phyloP scores from a whole-genome alignment of 2,113 vertebrate species.

The Pungitius pungitius region DNA sequence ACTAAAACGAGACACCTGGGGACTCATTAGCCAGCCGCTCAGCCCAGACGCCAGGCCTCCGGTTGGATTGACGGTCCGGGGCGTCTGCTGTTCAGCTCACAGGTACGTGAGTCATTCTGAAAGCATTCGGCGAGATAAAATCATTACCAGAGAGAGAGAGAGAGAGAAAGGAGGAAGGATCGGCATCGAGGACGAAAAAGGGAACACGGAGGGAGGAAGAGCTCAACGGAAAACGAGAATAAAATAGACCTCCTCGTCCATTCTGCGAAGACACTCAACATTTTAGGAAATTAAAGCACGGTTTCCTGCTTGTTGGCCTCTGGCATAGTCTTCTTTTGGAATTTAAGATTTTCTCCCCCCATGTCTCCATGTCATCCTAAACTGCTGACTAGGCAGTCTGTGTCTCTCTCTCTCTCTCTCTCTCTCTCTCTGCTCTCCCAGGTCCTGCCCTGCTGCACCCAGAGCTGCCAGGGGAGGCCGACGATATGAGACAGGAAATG shows the following conservation, averaged over 20 bases:
- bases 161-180: not conserved
- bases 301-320: conserved; percentile 44
- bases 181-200: conserved; percentile 4
- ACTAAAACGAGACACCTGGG: conserved; percentile 6
- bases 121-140: not conserved
- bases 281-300: conserved; percentile 54
- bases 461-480: conserved; percentile 18
- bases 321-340: not conserved
- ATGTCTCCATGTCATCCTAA: conserved; percentile 11
- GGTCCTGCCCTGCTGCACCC: conserved; percentile 38
- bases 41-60: conserved; percentile 34
- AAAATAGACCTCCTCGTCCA: conserved; percentile 38
- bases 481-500: conserved; percentile 61
- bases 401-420: conserved; percentile 29
- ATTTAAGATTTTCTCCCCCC: conserved; percentile 16
- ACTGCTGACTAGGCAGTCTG: conserved; percentile 30
- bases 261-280: conserved; percentile 54
- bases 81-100: conserved; percentile 24
- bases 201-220: not conserved
- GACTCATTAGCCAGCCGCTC: conserved; percentile 55
- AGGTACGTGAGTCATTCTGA: conserved; percentile 29
- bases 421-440: conserved; percentile 4
- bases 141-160: conserved; percentile 1
- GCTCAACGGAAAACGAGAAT: conserved; percentile 26
- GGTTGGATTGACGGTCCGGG: conserved; percentile 25